Percentiles rank a stretch among this genome's conserved stretches.
Conservation (phyloP, 2,888 invertebrate genomes). For the Caenorhabditis doughertyi region DNA sequence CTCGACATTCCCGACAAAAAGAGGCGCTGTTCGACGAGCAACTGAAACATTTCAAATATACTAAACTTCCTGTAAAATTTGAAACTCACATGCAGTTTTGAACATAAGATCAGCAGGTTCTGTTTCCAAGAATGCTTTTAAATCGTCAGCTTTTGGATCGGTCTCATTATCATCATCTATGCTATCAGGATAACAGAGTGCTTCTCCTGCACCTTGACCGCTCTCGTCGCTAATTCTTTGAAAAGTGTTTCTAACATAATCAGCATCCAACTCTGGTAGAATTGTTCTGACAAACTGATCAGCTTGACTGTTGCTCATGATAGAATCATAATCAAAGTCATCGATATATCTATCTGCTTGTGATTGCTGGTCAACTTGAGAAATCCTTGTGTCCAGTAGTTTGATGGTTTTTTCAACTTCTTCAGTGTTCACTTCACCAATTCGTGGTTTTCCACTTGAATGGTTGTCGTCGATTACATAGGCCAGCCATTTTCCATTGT, state of each 20-base stretch:
- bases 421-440: conserved; percentile 45
- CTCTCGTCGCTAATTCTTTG: conserved; percentile 1
- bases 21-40: conserved; percentile 27
- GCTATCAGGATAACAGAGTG: not conserved
- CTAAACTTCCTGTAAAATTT: not conserved
- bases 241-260: conserved; percentile 25
- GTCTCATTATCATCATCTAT: not conserved
- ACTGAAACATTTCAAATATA: conserved; percentile 18
- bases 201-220: not conserved
- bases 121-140: not conserved
- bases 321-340: not conserved
- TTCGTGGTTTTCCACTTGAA: conserved; percentile 11
- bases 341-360: not conserved
- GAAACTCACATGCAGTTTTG: conserved; percentile 23
- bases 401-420: conserved; percentile 33
- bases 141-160: conserved; percentile 15
- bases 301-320: not conserved
- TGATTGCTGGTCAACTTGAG: not conserved
- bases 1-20: conserved; percentile 16
- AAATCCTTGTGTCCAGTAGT: not conserved
- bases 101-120: not conserved
- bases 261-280: conserved; percentile 34
- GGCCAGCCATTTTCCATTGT: conserved; percentile 47
- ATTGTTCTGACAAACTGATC: not conserved
- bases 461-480: conserved; percentile 46